Evolutionary conservation across 2,113 vertebrate species (phyloP), one percentile per base, ranked within the genome.

Genomic region (Podarcis raffonei): DNA sequence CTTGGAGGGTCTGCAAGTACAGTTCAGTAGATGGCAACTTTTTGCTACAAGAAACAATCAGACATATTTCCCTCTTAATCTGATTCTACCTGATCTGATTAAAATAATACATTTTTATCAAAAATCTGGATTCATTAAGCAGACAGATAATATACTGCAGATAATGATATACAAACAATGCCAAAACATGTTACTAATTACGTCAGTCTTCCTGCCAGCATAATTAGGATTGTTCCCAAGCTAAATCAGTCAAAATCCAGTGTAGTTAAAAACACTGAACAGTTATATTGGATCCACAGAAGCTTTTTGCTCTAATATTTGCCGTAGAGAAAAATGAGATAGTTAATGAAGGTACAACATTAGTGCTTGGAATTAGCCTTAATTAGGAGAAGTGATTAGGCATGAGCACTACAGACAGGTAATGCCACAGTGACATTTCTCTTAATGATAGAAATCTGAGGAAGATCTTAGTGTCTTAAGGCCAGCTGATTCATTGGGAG

Each of bases 201-300:
- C 7, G 6, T 84, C 81, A 84, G 74, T 78, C 81, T 89, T 84
- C 62, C 62, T 78, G 87, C 59, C 81, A 89, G 87, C 83, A 89
- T 84, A 78, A 84, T 89, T 89, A 88, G 87, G 59, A 88, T 88
- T 76, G 71, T 88, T 77, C 62, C 87, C 59, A 84, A 78, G 23
- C 65, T 89, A 62, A 78, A 84, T 83, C 74, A 84, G 81, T 57
- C 6, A 35, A n/a, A 84, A 77, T 84, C 74, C 66, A 39, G 2
- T 22, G 75, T 35, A 65, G 59, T 76, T 57, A 89, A 84, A 62
- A 62, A 84, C 25, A 32, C 42, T 53, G 59, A 83, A 16, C 48
- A 11, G 35, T 66, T 78, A 77, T 77, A 57, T 37, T 84, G 39
- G n/a, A 77, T 57, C 39, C 11, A 77, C 74, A 57, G 30, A 35